Evolutionary conservation across 2,113 vertebrate genomes (phyloP).

Genomic region (Halcyon senegalensis): DNA sequence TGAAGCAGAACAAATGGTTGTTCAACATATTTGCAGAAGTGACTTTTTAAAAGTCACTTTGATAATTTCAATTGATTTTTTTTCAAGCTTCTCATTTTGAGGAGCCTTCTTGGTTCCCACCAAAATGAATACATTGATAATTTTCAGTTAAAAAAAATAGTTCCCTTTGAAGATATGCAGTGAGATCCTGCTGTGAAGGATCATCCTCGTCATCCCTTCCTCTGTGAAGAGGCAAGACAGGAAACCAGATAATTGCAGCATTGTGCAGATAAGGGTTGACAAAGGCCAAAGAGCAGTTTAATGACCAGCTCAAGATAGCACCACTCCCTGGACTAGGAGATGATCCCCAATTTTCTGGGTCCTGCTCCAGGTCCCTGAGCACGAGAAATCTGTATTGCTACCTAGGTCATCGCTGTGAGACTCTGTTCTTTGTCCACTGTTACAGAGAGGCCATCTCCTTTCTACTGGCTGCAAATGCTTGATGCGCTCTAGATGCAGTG

Average conservation of each 20-base stretch:
- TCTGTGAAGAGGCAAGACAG: background rate
- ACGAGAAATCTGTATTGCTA: background rate
- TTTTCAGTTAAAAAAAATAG: background rate
- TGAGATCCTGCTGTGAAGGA: background rate
- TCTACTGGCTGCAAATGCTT: background rate
- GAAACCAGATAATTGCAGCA: background rate
- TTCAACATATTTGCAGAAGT: background rate
- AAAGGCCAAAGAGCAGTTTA: background rate
- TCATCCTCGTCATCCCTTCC: background rate
- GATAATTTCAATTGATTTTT: background rate
- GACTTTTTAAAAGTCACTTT: background rate
- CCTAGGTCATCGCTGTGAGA: background rate
- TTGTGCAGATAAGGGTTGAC: background rate
- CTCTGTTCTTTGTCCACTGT: background rate
- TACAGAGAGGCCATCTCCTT: background rate
- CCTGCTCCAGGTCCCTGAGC: background rate
- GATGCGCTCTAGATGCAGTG: background rate
- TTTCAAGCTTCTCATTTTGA: background rate
- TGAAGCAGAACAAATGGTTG: background rate
- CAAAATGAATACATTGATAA: background rate
- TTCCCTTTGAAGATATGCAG: background rate
- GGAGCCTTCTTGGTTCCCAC: background rate
- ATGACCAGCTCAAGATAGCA: background rate
- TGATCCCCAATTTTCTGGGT: background rate
- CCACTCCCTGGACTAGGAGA: background rate